A percentile compares a stretch with the other conserved stretches of the same genome.
Evolutionary conservation across 1,140 invertebrate species (phyloP).

Genomic region (Lordiphosa collinella): DNA sequence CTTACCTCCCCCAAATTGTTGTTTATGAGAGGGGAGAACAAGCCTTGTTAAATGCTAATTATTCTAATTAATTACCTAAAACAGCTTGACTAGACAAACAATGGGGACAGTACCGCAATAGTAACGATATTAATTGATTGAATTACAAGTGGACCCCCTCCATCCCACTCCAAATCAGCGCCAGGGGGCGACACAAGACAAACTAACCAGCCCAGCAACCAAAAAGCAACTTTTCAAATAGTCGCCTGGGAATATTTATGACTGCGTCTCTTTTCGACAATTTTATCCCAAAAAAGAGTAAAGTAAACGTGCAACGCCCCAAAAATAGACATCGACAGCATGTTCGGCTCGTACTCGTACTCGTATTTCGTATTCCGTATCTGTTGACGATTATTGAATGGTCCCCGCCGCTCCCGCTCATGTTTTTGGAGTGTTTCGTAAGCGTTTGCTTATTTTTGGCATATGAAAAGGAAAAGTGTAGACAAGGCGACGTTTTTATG

Average conservation of each 20-base stretch:
- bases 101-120: constrained; percentile 53
- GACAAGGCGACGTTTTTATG: constrained; percentile 72
- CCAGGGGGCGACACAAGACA: constrained; percentile 28
- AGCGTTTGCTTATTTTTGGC: constrained; percentile 70
- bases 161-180: constrained; percentile 37
- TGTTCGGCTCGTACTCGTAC: constrained; percentile 34
- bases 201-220: constrained; percentile 15
- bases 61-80: constrained; percentile 72
- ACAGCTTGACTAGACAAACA: constrained; percentile 44
- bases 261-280: constrained; percentile 36
- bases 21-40: not conserved
- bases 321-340: constrained; percentile 70
- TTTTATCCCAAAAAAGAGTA: constrained; percentile 54
- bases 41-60: constrained; percentile 70
- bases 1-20: constrained; percentile 4
- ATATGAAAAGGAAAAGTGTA: constrained; percentile 75
- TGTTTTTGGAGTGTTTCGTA: constrained; percentile 67
- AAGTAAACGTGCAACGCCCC: constrained; percentile 65
- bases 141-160: constrained; percentile 45
- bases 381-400: constrained; percentile 69
- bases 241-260: constrained; percentile 71
- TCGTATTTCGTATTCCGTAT: constrained; percentile 49
- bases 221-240: constrained; percentile 56
- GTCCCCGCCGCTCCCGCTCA: constrained; percentile 12
- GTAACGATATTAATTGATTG: constrained; percentile 75